A percentile compares a stretch with the other conserved stretches of the same genome.
These are phyloP conservation scores for Cloeon dipterum DNA, from an alignment of 2,888 invertebrate species.

Conservation along the genomic window DNA sequence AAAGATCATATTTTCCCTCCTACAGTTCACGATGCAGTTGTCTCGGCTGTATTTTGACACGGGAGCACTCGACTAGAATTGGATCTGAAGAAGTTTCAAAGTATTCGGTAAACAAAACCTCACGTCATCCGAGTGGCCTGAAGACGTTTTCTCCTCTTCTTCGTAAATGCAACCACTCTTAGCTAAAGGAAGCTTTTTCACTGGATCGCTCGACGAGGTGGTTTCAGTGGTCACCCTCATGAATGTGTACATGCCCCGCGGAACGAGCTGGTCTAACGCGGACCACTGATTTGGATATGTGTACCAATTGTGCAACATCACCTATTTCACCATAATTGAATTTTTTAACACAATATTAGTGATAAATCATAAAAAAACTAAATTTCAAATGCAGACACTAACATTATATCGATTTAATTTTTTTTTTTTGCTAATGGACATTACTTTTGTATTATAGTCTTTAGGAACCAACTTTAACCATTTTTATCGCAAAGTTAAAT, in stretches of 20 bases:
- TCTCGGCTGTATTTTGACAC: conserved; percentile 6
- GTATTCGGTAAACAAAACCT: too few relatives aligned
- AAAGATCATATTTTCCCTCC: conserved; percentile 6
- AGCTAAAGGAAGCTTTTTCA: conserved; percentile 4
- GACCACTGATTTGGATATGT: conserved; percentile 7
- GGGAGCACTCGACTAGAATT: not conserved
- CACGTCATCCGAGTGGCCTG: too few relatives aligned
- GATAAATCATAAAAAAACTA: too few relatives aligned
- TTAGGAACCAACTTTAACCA: too few relatives aligned
- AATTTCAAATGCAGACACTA: too few relatives aligned
- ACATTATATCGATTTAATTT: too few relatives aligned
- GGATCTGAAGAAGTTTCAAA: too few relatives aligned
- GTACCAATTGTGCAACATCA: conserved; percentile 7
- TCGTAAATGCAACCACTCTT: conserved; percentile 8
- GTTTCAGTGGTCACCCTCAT: conserved; percentile 6
- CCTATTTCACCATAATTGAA: not conserved
- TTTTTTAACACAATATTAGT: too few relatives aligned
- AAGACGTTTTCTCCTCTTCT: too few relatives aligned
- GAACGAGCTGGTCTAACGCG: not conserved
- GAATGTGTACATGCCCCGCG: not conserved
- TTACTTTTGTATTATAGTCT: too few relatives aligned
- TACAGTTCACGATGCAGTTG: conserved; percentile 8
- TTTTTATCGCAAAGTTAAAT: too few relatives aligned
- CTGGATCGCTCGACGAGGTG: conserved; percentile 7
- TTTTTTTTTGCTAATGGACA: too few relatives aligned